These are phyloP conservation scores for Scaptodrosophila lebanonensis DNA, from an alignment of 1,140 invertebrate species.

Conservation along the genomic window DNA sequence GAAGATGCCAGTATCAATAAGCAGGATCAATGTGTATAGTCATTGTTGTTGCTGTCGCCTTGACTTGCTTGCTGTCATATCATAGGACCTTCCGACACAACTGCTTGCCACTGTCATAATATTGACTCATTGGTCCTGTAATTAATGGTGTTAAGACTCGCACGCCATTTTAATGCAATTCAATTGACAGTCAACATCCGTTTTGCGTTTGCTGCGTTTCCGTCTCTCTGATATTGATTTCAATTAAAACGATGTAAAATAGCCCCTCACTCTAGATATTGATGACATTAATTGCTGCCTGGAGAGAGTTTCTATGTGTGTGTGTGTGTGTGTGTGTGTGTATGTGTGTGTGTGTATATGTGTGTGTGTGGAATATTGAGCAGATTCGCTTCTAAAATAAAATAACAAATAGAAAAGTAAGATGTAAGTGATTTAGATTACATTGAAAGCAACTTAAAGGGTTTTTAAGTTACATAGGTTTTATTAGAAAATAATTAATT, in stretches of 20 bases:
- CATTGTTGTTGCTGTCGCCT: constrained; percentile 5
- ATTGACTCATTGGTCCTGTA: constrained; percentile 70
- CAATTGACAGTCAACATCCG: constrained; percentile 65
- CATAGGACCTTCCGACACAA: background rate
- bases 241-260: constrained; percentile 52
- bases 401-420: no score
- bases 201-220: constrained; percentile 36
- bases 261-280: no score
- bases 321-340: no score
- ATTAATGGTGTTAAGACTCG: constrained; percentile 72
- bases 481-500: no score
- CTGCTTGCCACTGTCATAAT: constrained; percentile 53
- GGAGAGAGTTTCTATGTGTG: no score
- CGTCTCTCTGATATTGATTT: constrained; percentile 57
- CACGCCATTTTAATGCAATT: constrained; percentile 70
- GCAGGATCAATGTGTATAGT: no score
- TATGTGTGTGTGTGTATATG: no score
- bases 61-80: background rate
- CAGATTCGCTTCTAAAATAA: constrained; percentile 4
- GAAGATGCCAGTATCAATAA: constrained; percentile 31
- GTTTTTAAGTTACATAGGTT: no score
- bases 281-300: no score
- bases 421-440: no score
- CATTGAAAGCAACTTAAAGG: no score
- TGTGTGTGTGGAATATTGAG: constrained; percentile 46